Evolutionary conservation across 2,797 vertebrate species (phyloP), one percentile per base, ranked within the genome.

Genomic region (Fistularia tabacaria): DNA sequence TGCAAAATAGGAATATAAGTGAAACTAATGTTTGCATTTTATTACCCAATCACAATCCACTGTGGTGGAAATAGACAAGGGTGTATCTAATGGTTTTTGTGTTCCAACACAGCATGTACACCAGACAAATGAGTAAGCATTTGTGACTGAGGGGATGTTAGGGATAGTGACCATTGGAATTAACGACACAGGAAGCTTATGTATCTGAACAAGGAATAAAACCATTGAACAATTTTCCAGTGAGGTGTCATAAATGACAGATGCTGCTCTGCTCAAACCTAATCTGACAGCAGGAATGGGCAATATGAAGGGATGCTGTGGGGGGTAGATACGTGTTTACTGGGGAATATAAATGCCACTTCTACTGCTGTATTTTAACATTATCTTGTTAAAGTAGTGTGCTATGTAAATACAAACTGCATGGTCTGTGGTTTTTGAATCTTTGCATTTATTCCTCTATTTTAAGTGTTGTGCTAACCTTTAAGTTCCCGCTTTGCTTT

Each of bases 1-100:
- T 66, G 65, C 82, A 71, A 84, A 69, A 78, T 85, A 71, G 73
- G 79, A 84, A 83, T 73, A 74, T 72, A 77, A 61, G 70, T 50
- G 25, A 77, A 85, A 81, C 76, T 76, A 85, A 84, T 76, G 77
- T 80, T 77, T 80, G 72, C 68, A 65, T 81, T 84, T 74, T 61
- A 66, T 60, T 57, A 77, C 65, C 71, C 70, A 75, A 76, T 62
- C 65, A 69, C 70, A 75, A 76, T 62, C 54, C 66, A 74, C 64
- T 59, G 51, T 54, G 69, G 71, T 59, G 54, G 57, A 66, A 67
- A 49, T 37, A 63, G 64, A 62, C 11, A 14, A 15, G 50, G 62
- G 64, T 36, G 68, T 47, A 66, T 73, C 61, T 59, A 8, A 46
- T 43, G 52, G 51, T 71, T 56, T 65, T 66, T 59, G 69, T 77